phyloP scores from a whole-genome alignment of 2,113 vertebrate species.

The Catagonus wagneri region DNA sequence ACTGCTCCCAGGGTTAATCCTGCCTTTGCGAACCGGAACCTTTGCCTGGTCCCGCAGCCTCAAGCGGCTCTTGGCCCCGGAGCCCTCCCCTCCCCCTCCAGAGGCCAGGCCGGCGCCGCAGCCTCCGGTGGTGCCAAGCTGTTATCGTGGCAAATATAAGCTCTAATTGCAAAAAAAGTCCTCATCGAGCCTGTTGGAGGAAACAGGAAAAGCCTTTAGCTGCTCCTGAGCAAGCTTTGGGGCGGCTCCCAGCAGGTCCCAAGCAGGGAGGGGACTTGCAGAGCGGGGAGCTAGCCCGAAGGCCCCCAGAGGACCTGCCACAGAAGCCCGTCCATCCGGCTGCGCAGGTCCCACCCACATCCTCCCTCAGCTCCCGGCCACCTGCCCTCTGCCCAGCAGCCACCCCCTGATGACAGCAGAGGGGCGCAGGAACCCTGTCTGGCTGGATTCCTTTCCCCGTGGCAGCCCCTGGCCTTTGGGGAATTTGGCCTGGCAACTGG shows the following conservation, averaged over 20 bases:
- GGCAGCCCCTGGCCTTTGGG: slow-evolving; percentile 5
- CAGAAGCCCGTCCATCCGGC: accelerated
- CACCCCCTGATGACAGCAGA: accelerated
- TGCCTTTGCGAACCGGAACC: too few relatives aligned
- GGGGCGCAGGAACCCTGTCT: not conserved
- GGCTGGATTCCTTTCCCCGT: slow-evolving; percentile 52
- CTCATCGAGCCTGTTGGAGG: not conserved
- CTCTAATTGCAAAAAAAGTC: not conserved
- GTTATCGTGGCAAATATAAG: not conserved
- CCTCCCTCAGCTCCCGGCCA: not conserved
- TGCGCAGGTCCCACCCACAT: not conserved
- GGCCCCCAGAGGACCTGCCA: not conserved
- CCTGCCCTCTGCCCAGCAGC: not conserved
- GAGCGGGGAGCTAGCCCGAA: not conserved
- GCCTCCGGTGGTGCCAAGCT: not conserved
- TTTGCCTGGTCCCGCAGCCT: not conserved
- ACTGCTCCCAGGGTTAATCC: not conserved
- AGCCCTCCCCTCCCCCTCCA: too few relatives aligned
- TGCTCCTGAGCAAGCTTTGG: accelerated
- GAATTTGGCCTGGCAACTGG: not conserved
- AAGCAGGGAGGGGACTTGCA: accelerated
- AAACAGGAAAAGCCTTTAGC: accelerated
- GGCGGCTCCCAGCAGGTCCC: not conserved
- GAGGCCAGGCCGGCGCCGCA: not conserved
- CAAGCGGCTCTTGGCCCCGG: not conserved